Evolutionary conservation across 2,888 invertebrate genomes (phyloP), one percentile per base, ranked within the genome.

Genomic region (Autographa gamma): DNA sequence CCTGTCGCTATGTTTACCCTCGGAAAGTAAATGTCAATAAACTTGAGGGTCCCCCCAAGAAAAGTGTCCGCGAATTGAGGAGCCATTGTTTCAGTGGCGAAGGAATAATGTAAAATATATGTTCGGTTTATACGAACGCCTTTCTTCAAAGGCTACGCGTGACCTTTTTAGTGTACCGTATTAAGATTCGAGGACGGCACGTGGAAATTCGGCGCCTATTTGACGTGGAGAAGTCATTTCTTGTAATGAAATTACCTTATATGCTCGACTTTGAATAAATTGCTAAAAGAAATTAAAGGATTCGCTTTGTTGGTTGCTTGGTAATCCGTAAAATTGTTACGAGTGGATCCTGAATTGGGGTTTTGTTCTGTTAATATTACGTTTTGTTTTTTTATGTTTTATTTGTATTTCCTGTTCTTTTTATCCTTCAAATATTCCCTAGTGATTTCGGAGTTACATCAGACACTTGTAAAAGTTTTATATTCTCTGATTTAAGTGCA

Each of bases 21-120:
- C 88, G 84, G 90, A 92, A 94, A 95, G 95, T 95, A 94, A 95
- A 95, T 94, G 95, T 95, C 95, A 95, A 95, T 93, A 95, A 93
- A 92, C 90, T 92, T 92, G 91, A 91, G 92, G 92, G 89, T 88
- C 86, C 83, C 88, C 89, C 92, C 79, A 91, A 88, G 89, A 89
- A 89, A 90, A 92, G 91, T 92, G 91, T 89, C 89, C 89, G 84
- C 77, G 86, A 87, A 87, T 88, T 84, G 88, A 86, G 84, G 82
- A 81, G 76, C 85, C 88, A 87, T 91, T 92, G 91, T 93, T 90
- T 90, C 85, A 83, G 78, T 81, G 81, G 86, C 83, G 69, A 76
- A 77, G 63, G 71, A 85, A 88, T 86, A 85, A 84, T 87, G 84
- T 85, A 82, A 83, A 81, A 85, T 78, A 78, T 81, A 80, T 81